These are phyloP conservation scores for Sceloporus undulatus DNA, from an alignment of 2,113 vertebrate genomes.

Conservation along the genomic window DNA sequence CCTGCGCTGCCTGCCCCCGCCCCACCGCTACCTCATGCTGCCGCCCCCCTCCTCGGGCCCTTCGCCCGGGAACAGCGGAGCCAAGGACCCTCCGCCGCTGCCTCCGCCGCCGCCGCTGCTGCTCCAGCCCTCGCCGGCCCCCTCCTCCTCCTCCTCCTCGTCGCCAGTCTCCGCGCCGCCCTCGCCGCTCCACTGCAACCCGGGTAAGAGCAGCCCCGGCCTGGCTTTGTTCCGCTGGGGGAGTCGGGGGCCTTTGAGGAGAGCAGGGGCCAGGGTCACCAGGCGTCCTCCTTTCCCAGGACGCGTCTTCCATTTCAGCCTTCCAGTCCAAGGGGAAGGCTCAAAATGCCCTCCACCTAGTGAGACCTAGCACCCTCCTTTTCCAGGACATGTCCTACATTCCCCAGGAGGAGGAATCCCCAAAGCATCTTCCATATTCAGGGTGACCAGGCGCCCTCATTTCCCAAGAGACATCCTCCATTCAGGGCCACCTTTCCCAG, in stretches of 20 bases:
- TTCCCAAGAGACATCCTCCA: too few relatives aligned
- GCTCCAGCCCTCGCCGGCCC: constrained; percentile 17
- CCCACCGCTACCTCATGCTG: constrained; percentile 84
- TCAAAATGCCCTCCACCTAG: too few relatives aligned
- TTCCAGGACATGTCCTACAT: too few relatives aligned
- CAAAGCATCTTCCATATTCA: too few relatives aligned
- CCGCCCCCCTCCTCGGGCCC: constrained; percentile 71
- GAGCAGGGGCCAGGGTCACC: too few relatives aligned
- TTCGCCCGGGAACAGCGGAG: constrained; percentile 18
- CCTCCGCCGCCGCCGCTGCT: constrained; percentile 28
- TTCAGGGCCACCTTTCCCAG: too few relatives aligned
- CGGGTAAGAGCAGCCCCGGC: constrained; percentile 69
- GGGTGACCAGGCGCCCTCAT: too few relatives aligned
- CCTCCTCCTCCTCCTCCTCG: constrained; percentile 63
- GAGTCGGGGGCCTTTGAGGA: not conserved
- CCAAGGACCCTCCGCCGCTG: constrained; percentile 52
- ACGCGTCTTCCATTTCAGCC: too few relatives aligned
- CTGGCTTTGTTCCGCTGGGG: not conserved
- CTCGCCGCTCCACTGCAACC: constrained; percentile 73
- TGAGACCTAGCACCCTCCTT: too few relatives aligned
- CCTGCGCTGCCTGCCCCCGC: constrained; percentile 89
- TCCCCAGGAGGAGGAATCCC: too few relatives aligned
- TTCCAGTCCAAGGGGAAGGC: too few relatives aligned
- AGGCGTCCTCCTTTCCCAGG: too few relatives aligned
- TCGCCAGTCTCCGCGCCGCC: constrained; percentile 67